Percentiles rank a stretch among this genome's conserved stretches.
These are phyloP conservation scores for Zaprionus ornatus DNA, from an alignment of 1,140 invertebrate species.

Conservation along the genomic window DNA sequence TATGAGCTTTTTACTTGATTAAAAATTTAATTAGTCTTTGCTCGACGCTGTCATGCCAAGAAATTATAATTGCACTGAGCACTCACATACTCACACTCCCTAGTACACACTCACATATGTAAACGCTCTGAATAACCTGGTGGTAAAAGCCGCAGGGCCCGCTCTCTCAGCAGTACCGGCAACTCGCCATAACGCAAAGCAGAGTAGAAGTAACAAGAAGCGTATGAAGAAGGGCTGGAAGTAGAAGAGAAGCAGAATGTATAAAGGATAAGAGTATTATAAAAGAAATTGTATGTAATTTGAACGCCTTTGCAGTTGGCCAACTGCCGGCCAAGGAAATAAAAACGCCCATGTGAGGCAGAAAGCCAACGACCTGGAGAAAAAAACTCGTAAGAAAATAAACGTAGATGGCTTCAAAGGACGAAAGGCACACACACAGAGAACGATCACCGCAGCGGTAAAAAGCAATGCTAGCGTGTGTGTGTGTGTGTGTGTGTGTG, in stretches of 20 bases:
- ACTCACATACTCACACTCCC: slow-evolving; percentile 13
- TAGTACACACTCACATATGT: neutral
- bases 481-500: slow-evolving; percentile 26
- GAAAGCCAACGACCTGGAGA: slow-evolving; percentile 74
- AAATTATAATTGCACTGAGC: slow-evolving; percentile 66
- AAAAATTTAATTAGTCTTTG: slow-evolving; percentile 65
- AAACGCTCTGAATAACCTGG: slow-evolving; percentile 1
- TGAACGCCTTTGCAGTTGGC: slow-evolving; percentile 62
- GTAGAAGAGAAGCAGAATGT: slow-evolving; percentile 4
- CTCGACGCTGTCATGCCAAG: slow-evolving; percentile 30
- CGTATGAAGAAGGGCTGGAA: neutral
- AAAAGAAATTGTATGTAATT: slow-evolving; percentile 62
- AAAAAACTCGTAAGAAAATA: slow-evolving; percentile 51
- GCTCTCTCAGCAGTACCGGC: neutral
- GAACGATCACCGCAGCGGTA: slow-evolving; percentile 58
- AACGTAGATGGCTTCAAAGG: slow-evolving; percentile 51
- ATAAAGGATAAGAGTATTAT: slow-evolving; percentile 33
- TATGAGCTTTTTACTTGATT: slow-evolving; percentile 63
- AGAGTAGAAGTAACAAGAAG: neutral
- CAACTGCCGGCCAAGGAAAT: slow-evolving; percentile 66
- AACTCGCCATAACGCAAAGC: neutral
- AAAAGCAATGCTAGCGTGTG: slow-evolving; percentile 41
- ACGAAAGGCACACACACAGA: slow-evolving; percentile 34
- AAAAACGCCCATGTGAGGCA: slow-evolving; percentile 76
- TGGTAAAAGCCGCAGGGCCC: slow-evolving; percentile 11